Evolutionary conservation across 2,888 invertebrate species (phyloP).

Genomic region (Coleophora deauratella): DNA sequence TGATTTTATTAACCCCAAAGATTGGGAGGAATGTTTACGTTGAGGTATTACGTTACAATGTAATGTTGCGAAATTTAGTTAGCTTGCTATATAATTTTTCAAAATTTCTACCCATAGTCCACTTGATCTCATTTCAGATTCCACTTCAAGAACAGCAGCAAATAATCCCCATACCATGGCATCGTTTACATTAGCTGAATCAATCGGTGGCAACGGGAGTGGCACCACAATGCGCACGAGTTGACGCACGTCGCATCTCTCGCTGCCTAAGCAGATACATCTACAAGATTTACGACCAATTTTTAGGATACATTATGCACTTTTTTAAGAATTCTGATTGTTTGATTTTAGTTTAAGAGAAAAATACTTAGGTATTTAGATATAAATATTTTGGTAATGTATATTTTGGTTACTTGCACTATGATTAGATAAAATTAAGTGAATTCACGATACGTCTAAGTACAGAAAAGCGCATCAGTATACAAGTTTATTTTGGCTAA

Average conservation of each 20-base stretch:
- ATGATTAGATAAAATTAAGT: constrained; percentile 20
- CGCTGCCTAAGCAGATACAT: constrained; percentile 5
- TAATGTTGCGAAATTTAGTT: constrained; percentile 12
- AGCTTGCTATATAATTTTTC: no score
- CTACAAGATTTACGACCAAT: constrained; percentile 1
- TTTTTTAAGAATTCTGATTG: not conserved
- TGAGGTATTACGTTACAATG: no score
- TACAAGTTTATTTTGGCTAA: constrained; percentile 60
- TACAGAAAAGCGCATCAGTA: constrained; percentile 50
- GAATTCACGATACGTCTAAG: constrained; percentile 30
- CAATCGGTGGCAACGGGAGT: constrained; percentile 30
- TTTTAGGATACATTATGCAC: not conserved
- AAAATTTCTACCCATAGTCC: not conserved
- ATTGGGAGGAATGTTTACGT: constrained; percentile 43
- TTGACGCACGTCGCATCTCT: constrained; percentile 27
- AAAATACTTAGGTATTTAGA: no score
- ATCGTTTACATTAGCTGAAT: constrained; percentile 40
- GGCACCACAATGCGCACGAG: constrained; percentile 26
- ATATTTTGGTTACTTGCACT: constrained; percentile 10
- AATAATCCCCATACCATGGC: constrained; percentile 16
- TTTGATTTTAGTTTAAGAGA: no score
- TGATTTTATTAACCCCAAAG: constrained; percentile 62
- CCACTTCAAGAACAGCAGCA: not conserved
- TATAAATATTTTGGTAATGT: not conserved
- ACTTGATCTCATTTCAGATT: constrained; percentile 2